Percentiles rank a stretch among this genome's conserved stretches.
Evolutionary conservation across 1,140 invertebrate species (phyloP).

Genomic region (Berghia stephanieae): DNA sequence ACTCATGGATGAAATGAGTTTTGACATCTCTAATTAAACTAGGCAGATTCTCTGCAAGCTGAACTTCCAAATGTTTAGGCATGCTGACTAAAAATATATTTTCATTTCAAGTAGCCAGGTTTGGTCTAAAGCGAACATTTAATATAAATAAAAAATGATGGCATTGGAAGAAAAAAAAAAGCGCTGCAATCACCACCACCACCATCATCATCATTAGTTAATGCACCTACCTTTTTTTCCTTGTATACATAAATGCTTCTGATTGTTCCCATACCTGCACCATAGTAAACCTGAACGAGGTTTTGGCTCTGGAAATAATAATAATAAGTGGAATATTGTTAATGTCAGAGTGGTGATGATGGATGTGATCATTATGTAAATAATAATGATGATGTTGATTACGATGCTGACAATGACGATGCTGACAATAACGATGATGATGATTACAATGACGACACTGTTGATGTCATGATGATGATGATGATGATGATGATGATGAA

Average conservation of each 20-base stretch:
- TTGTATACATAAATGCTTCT: neutral
- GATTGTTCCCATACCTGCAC: conserved; percentile 12
- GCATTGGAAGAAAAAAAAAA: neutral
- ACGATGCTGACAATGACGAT: no score
- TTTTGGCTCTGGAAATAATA: neutral
- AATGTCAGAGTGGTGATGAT: neutral
- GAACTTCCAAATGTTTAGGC: no score
- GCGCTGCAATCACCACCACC: neutral
- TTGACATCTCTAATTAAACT: no score
- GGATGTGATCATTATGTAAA: no score
- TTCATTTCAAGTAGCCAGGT: no score
- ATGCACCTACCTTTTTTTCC: conserved; percentile 5
- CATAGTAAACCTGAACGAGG: conserved; percentile 21
- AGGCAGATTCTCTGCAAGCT: no score
- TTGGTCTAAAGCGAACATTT: no score
- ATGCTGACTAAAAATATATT: neutral
- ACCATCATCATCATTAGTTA: neutral
- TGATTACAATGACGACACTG: neutral
- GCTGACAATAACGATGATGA: no score
- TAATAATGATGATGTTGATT: no score
- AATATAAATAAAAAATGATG: no score
- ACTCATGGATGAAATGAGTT: no score
- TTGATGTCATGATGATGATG: neutral
- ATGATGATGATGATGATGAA: neutral
- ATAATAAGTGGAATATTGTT: neutral